Conservation (phyloP, 2,888 invertebrate genomes). For the Scaptomyza polygonia region DNA sequence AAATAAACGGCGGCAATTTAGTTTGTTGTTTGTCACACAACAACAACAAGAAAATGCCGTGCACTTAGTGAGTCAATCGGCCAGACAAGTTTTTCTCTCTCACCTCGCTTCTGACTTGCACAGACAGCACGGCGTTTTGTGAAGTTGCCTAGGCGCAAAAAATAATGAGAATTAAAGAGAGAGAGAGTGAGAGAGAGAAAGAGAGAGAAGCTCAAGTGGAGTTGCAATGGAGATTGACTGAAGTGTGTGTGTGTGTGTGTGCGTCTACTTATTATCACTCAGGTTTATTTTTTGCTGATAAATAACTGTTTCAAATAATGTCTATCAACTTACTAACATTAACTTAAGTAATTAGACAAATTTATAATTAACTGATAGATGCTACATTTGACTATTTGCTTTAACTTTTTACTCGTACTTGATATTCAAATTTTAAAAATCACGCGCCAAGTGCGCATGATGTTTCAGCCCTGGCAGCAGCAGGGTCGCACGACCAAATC, state of each 20-base stretch:
- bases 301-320: slow-evolving; percentile 5
- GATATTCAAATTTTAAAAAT: slow-evolving; percentile 19
- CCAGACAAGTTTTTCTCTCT: not conserved
- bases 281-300: not conserved
- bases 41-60: slow-evolving; percentile 15
- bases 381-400: slow-evolving; percentile 21
- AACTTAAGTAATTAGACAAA: slow-evolving; percentile 20
- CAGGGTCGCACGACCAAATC: slow-evolving; percentile 43
- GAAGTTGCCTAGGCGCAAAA: not conserved
- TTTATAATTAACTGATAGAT: slow-evolving; percentile 33
- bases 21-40: slow-evolving; percentile 23
- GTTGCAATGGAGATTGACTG: slow-evolving; percentile 4
- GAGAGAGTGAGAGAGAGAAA: not conserved
- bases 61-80: slow-evolving; percentile 39
- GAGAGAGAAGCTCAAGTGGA: slow-evolving; percentile 7
- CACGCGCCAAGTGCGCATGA: slow-evolving; percentile 10
- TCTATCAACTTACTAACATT: slow-evolving; percentile 11
- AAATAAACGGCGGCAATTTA: slow-evolving; percentile 28
- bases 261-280: no score
- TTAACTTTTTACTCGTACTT: not conserved
- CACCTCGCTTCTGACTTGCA: slow-evolving; percentile 7
- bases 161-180: no score
- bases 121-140: slow-evolving; percentile 52
- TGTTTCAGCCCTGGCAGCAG: slow-evolving; percentile 35
- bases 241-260: no score